phyloP scores from a whole-genome alignment of 1,140 invertebrate species.

The Octopus sinensis region DNA sequence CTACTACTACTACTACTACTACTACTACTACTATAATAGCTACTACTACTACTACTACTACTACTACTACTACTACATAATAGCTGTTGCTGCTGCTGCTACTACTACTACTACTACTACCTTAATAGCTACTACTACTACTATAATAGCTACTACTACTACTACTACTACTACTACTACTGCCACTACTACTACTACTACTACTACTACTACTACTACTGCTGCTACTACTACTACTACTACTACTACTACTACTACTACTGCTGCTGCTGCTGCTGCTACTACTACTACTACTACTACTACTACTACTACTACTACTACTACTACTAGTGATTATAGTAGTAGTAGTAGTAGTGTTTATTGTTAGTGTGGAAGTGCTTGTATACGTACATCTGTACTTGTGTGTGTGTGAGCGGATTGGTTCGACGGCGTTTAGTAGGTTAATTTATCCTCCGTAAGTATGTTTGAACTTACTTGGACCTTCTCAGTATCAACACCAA shows the following conservation, averaged over 20 bases:
- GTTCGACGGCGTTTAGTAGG: too few species aligned
- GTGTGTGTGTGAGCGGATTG: too few species aligned
- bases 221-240: conserved; percentile 16
- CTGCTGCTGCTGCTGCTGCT: not conserved
- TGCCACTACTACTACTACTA: not conserved
- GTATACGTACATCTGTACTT: too few species aligned
- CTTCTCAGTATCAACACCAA: too few species aligned
- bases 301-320: conserved; percentile 14
- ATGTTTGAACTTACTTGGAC: too few species aligned
- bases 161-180: too few species aligned
- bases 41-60: conserved; percentile 19
- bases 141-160: too few species aligned
- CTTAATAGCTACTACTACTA: not conserved
- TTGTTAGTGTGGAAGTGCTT: too few species aligned
- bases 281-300: conserved; percentile 18
- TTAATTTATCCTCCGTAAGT: too few species aligned
- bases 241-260: conserved; percentile 13
- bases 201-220: not conserved
- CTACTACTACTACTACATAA: not conserved
- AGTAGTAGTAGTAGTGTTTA: too few species aligned
- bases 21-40: conserved; percentile 3
- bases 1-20: conserved; percentile 8
- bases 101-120: conserved; percentile 10
- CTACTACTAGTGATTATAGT: too few species aligned
- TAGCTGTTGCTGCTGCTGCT: conserved; percentile 10